Conservation (phyloP, 1,140 invertebrate genomes). For the Pinna nobilis region DNA sequence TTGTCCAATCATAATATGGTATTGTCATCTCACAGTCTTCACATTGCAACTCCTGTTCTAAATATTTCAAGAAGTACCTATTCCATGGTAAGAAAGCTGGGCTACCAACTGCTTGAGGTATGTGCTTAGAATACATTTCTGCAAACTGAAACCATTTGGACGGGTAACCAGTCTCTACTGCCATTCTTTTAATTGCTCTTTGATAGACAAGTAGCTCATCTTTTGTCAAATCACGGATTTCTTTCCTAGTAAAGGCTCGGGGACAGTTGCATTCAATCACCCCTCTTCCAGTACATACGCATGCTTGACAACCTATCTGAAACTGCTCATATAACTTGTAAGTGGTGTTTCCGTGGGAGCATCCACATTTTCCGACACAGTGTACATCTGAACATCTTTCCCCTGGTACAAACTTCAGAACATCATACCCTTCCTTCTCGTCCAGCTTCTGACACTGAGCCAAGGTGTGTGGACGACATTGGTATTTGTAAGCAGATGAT, state of each 20-base stretch:
- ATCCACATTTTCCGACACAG: conserved; percentile 59
- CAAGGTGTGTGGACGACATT: conserved; percentile 48
- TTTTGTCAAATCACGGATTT: conserved; percentile 58
- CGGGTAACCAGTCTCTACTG: conserved; percentile 43
- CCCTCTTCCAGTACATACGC: conserved; percentile 51
- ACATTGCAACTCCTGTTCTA: conserved; percentile 58
- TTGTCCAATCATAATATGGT: conserved; percentile 69
- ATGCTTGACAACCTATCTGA: conserved; percentile 56
- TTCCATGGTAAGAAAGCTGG: conserved; percentile 62
- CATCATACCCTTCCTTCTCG: conserved; percentile 37
- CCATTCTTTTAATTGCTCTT: conserved; percentile 53
- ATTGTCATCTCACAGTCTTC: conserved; percentile 61
- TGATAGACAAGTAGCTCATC: conserved; percentile 50
- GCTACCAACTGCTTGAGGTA: conserved; percentile 59
- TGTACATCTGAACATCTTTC: conserved; percentile 50
- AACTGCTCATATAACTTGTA: conserved; percentile 57
- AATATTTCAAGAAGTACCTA: conserved; percentile 55
- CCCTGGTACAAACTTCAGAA: conserved; percentile 55
- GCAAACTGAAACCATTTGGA: conserved; percentile 62
- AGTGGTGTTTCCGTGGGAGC: conserved; percentile 51
- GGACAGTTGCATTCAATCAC: conserved; percentile 44
- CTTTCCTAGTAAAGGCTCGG: conserved; percentile 49
- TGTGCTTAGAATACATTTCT: conserved; percentile 53
- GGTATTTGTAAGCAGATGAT: conserved; percentile 52
- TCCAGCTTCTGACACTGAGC: conserved; percentile 56